phyloP scores from a whole-genome alignment of 1,140 invertebrate genomes.

The Heliconius congener region DNA sequence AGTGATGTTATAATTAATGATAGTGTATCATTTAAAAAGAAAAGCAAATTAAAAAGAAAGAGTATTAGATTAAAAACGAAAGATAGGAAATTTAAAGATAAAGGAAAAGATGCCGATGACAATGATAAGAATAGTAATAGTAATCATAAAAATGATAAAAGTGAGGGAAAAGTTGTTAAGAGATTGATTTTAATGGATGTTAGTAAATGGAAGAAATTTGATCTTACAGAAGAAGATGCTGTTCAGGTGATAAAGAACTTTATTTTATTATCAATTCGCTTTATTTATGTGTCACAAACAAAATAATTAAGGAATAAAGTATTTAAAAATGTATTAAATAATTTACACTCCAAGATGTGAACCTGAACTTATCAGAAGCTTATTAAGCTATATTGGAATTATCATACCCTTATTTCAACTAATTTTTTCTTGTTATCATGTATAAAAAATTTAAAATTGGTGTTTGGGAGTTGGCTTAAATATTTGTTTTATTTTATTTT shows the following conservation, averaged over 20 bases:
- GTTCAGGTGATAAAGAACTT: conserved; percentile 38
- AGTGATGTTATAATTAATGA: neutral
- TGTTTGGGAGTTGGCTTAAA: too few species aligned
- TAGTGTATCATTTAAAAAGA: conserved; percentile 13
- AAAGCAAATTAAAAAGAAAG: conserved; percentile 12
- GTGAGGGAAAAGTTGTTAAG: conserved; percentile 39
- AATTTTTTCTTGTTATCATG: too few species aligned
- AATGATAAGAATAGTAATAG: conserved; percentile 3
- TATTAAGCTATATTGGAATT: too few species aligned
- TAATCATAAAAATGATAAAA: conserved; percentile 21
- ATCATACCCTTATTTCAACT: too few species aligned
- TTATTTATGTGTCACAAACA: too few species aligned
- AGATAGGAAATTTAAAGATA: conserved; percentile 12
- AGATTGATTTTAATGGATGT: conserved; percentile 40
- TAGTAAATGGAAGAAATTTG: conserved; percentile 57
- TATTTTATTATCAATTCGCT: too few species aligned
- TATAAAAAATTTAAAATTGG: too few species aligned
- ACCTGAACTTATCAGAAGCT: too few species aligned
- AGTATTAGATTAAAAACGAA: conserved; percentile 13
- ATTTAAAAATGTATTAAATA: too few species aligned
- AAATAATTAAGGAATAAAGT: too few species aligned
- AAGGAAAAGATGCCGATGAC: neutral
- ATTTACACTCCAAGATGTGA: too few species aligned
- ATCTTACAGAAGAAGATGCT: conserved; percentile 66
- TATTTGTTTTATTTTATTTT: too few species aligned